A percentile compares a stretch with the other conserved stretches of the same genome.
These are phyloP conservation scores for Liasis olivaceus DNA, from an alignment of 2,797 vertebrate genomes.

Conservation along the genomic window DNA sequence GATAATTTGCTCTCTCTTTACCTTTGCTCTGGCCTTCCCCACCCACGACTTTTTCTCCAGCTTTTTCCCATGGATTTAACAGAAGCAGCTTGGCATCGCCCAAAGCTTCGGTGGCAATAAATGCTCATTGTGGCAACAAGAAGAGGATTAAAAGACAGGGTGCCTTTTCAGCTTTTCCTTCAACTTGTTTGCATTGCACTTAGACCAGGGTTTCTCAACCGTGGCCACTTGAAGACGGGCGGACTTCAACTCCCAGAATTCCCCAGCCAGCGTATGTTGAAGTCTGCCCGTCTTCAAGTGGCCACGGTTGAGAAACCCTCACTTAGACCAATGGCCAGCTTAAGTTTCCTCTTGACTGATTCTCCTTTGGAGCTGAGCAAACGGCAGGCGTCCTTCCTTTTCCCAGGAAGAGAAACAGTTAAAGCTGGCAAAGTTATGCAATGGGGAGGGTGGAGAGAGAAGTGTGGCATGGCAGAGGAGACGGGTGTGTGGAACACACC, in stretches of 20 bases:
- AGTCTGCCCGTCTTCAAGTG: no score
- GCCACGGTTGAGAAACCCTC: no score
- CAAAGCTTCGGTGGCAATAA: neutral
- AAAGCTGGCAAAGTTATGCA: slow-evolving; percentile 1
- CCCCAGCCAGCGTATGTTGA: no score
- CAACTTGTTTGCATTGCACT: neutral
- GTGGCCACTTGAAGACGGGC: no score
- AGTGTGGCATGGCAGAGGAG: neutral
- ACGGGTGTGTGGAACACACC: slow-evolving; percentile 73
- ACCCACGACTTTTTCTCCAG: neutral
- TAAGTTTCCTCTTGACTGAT: neutral
- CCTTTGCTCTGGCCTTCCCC: neutral
- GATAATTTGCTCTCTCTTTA: neutral
- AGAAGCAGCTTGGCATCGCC: neutral
- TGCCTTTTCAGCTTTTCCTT: neutral
- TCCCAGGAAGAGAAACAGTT: slow-evolving; percentile 33
- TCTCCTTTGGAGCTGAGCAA: neutral
- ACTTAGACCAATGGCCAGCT: neutral
- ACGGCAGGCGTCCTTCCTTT: neutral
- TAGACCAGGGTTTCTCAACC: no score
- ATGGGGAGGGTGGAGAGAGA: slow-evolving; percentile 10
- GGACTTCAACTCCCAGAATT: no score
- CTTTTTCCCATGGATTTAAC: neutral
- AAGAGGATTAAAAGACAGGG: neutral
- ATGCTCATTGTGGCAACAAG: neutral